phyloP scores from a whole-genome alignment of 2,113 vertebrate genomes.

The Syngnathoides biaculeatus region DNA sequence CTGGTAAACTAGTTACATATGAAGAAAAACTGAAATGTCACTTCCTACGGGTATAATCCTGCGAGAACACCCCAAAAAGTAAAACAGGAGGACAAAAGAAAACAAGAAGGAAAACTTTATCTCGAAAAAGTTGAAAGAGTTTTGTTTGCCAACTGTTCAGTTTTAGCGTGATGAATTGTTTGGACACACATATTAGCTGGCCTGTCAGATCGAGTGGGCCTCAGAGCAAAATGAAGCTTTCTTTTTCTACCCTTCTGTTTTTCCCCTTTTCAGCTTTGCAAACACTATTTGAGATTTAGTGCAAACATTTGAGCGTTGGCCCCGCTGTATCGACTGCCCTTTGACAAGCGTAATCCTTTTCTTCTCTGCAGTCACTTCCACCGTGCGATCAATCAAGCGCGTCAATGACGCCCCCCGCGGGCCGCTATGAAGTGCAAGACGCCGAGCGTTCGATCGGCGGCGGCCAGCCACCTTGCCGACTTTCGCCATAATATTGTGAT shows the following conservation, averaged over 20 bases:
- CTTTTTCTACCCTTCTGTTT: slow-evolving; percentile 48
- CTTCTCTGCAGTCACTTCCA: slow-evolving; percentile 84
- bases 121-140: not conserved
- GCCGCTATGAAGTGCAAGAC: slow-evolving; percentile 83
- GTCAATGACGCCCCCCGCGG: slow-evolving; percentile 78
- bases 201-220: slow-evolving; percentile 66
- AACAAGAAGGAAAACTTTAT: not conserved
- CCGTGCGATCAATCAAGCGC: slow-evolving; percentile 86
- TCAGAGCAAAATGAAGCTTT: slow-evolving; percentile 56
- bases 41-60: not conserved
- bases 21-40: not conserved
- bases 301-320: slow-evolving; percentile 82
- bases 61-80: not conserved
- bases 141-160: not conserved
- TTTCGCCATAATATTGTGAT: slow-evolving; percentile 86
- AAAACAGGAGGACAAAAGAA: not conserved
- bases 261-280: slow-evolving; percentile 76
- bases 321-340: slow-evolving; percentile 72
- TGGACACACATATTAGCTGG: slow-evolving; percentile 66
- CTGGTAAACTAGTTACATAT: not conserved
- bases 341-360: slow-evolving; percentile 87
- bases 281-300: slow-evolving; percentile 79
- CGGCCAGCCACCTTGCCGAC: slow-evolving; percentile 76
- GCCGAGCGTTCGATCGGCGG: slow-evolving; percentile 77
- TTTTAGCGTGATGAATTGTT: slow-evolving; percentile 60